phyloP scores from a whole-genome alignment of 2,888 invertebrate species.

The Eristalinus aeneus region DNA sequence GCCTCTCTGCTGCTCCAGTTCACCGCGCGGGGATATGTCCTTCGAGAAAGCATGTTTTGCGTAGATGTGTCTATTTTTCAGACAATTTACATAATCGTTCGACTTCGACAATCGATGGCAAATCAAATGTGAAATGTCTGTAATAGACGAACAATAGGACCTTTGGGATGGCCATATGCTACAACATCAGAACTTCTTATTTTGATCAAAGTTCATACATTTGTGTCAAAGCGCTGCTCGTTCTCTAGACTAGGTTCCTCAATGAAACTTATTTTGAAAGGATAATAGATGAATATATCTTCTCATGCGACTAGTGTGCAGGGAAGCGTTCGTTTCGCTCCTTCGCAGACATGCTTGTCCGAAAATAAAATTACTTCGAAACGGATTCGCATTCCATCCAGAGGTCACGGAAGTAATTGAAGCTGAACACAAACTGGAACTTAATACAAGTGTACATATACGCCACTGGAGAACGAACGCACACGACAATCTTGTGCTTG shows the following conservation, averaged over 20 bases:
- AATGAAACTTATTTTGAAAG: not conserved
- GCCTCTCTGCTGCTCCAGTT: not conserved
- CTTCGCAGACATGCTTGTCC: not conserved
- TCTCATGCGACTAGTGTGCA: too few relatives aligned
- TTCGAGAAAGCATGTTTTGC: constrained; percentile 16
- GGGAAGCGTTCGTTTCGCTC: too few relatives aligned
- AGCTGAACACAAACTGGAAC: constrained; percentile 24
- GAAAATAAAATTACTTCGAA: constrained; percentile 25
- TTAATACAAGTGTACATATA: constrained; percentile 34
- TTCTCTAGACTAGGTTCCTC: too few relatives aligned
- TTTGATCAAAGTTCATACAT: not conserved
- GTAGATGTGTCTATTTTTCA: not conserved
- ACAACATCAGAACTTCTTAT: not conserved
- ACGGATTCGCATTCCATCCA: constrained; percentile 10
- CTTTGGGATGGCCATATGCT: not conserved
- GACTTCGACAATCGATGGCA: constrained; percentile 25
- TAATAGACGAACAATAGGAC: constrained; percentile 17
- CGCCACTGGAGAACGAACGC: not conserved
- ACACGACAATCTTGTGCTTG: not conserved
- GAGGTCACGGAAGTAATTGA: constrained; percentile 37
- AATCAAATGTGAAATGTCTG: constrained; percentile 41
- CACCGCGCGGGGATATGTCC: not conserved
- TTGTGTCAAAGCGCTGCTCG: not conserved
- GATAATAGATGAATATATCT: not conserved
- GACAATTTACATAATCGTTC: constrained; percentile 39